Base-by-base conservation (phyloP, 1,140 invertebrate species). In the Diuraphis noxia region DNA sequence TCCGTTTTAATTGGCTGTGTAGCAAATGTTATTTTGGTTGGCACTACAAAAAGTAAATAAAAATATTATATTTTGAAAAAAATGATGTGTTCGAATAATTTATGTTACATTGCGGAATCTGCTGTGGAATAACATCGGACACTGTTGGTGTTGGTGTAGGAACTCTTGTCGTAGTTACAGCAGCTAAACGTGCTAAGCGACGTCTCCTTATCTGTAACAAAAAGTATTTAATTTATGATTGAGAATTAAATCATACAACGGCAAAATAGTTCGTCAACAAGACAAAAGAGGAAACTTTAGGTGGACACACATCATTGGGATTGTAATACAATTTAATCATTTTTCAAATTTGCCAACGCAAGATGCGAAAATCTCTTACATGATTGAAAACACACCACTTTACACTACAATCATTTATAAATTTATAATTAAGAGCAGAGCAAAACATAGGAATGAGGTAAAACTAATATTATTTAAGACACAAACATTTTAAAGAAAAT, bases 171-270 rank as follows among this genome's bases (percentile, higher is more conserved):
- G 93, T 94, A 85, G 94, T 94, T 63, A 95, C 92, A 92, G 94
- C 95, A 38, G 95, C 95, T 92, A 97, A 94, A 63, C 96, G 95
- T 13, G 96, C 96, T 92, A 97, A 94, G 82, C 96, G 94, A 92
- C 96, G 94, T 88, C 95, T 94, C 81, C 96, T 95, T 93, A 97
- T 96, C 96, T 97, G 93, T 43, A 94, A 93, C 93, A 93, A 88
- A 92, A 72, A 88, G 23, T 52, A 25, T 52, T 10, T 49, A 49
- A 21, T 49, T 34, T 17, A 72, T 49, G 21, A 49, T 49, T 0
- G n/a, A n/a, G 4, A 72, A 72, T 72, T 17, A 72, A 72, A 72
- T 72, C 1, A n/a, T n/a, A n/a, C n/a, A 34, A 10, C 30, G 4
- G 10, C 10, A n/a, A 72, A 72, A 72, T 5, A 72, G 4, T 17